Conservation (phyloP, 1,140 invertebrate species). For the Psix sp. region DNA sequence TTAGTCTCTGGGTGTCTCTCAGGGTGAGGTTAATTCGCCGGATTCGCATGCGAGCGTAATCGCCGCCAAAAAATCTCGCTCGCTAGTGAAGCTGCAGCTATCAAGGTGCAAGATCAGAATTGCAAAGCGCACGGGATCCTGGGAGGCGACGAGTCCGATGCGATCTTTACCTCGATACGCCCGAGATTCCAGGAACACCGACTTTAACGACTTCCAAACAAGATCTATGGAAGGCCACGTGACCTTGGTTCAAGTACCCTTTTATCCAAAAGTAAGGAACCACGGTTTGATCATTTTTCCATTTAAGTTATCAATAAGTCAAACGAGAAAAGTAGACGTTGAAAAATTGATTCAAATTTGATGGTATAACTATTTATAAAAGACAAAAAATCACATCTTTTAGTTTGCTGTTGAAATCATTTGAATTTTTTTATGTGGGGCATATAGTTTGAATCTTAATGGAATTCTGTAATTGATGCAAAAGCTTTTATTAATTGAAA, state of each 20-base stretch:
- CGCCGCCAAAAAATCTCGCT: slow-evolving; percentile 67
- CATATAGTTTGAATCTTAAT: no score
- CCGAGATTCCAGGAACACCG: slow-evolving; percentile 75
- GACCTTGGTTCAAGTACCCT: slow-evolving; percentile 70
- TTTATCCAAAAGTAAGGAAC: no score
- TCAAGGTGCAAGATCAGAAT: slow-evolving; percentile 77
- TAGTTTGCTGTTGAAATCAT: no score
- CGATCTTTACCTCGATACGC: slow-evolving; percentile 73
- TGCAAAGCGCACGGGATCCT: slow-evolving; percentile 74
- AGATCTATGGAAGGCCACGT: slow-evolving; percentile 73
- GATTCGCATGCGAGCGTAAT: slow-evolving; percentile 20
- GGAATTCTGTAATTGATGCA: no score
- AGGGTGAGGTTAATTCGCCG: slow-evolving; percentile 14
- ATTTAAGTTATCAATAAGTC: no score
- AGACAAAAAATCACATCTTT: no score
- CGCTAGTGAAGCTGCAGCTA: slow-evolving; percentile 66
- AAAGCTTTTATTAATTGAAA: no score
- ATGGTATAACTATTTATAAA: no score
- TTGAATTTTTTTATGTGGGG: no score
- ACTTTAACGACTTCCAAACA: slow-evolving; percentile 77
- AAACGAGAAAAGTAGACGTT: no score
- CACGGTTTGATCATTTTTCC: slow-evolving; percentile 51
- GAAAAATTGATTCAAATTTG: no score
- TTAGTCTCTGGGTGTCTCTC: no score
- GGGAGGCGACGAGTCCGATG: slow-evolving; percentile 68